Base-by-base conservation (phyloP, 2,797 vertebrate species). In the Sarcophilus harrisii region DNA sequence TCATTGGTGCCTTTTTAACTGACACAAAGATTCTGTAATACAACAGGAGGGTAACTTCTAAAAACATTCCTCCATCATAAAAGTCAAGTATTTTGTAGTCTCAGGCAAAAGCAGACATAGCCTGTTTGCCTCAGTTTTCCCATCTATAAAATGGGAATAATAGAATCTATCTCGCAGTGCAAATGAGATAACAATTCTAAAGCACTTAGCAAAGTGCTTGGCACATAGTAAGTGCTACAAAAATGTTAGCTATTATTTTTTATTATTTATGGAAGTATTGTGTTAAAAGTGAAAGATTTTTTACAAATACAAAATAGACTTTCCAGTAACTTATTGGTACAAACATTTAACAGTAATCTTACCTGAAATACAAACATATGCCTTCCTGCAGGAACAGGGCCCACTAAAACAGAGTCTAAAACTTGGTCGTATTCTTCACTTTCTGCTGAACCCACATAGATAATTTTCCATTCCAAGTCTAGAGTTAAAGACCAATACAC, bases 361-460 rank as follows among this genome's bases (percentile, higher is more conserved):
- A 99, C 99, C 98, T 99, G 99, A 98, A 99, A 99, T 97, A 99
- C 99, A 98, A 99, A 99, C 99, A 99, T 99, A 95, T 99, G 99
- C 97, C 99, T 98, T 97, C 99, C 98, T 0, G 99, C 99, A 96
- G 99, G 99, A 98, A 99, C 99, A 94, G 99, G 99, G 94, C 99
- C 99, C 94, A 99, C 99, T 98, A 99, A 98, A 97, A 99, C 99
- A 90, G 99, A 99, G 97, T 99, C 99, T 98, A 99, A 98, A 97
- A 99, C 98, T 97, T 99, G 99, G 95, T 99, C 99, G 14, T 98
- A 99, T 94, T 99, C 98, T 98, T 99, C 99, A 97, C 98, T 99
- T 98, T 99, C 99, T 96, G 99, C 99, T 97, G 99, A 99, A 94
- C 99, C 99, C 98, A 99, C 99, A 54, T 99, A 99, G 97, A 99